Evolutionary conservation across 1,140 invertebrate species (phyloP), one percentile per base, ranked within the genome.

Genomic region (Drosophila subobscura): DNA sequence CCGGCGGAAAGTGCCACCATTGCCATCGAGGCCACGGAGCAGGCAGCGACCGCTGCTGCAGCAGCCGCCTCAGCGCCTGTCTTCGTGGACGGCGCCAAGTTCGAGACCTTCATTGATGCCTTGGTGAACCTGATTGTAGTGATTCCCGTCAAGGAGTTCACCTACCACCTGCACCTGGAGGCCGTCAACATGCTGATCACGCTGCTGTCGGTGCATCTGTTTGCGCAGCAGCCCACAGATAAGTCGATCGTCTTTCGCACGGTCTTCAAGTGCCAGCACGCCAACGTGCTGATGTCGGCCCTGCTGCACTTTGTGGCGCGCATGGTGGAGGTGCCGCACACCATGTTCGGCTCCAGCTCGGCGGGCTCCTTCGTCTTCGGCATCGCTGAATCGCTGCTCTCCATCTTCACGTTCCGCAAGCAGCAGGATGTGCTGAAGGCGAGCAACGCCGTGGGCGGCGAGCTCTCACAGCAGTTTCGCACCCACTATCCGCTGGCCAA

Each of bases 191-290:
- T 95, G 33, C 91, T 99, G 20, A 92, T 99, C 4, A 95, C 97
- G 0, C 91, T 99, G 16, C 93, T 99, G 65, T 98, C 97, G 0
- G 95, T 97, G 46, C 97, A 98, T 92, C 94, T 98, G 92, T 98
- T 97, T 79, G 94, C 95, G 7, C 94, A 94, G 88, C 80, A 92
- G 8, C 89, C 86, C 40, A 90, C 79, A 4, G 89, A 92, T 20
- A 92, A 91, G 66, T 91, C 91, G 4, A 79, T 91, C 12, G 89
- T 92, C 49, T 91, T 91, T 67, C 95, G 94, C 86, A 95, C 95
- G 42, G 92, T 96, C 8, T 97, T 96, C 93, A 94, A 95, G 88
- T 95, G 95, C 14, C 93, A 94, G 72, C 94, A 95, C 91, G 85
- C 91, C 5, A 91, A 91, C 54, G 91, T 95, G 23, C 91, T 98